Conservation (phyloP, 1,140 invertebrate species). For the fruit fly (Drosophila melanogaster) region Release_6_plus_ISO1_MT NT_037436.4:16294501-16295000, state of each 20-base stretch:
- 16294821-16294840: slow-evolving; percentile 25
- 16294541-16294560: no score
- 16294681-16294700: neutral
- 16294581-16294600: no score
- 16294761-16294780: slow-evolving; percentile 46
- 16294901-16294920: slow-evolving; percentile 44
- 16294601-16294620: no score
- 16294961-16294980: slow-evolving; percentile 62
- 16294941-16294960: slow-evolving; percentile 57
- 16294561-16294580: no score
- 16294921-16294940: slow-evolving; percentile 45
- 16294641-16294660: no score
- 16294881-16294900: slow-evolving; percentile 6
- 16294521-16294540: no score
- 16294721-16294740: slow-evolving; percentile 66
- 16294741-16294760: slow-evolving; percentile 60
- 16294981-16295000: slow-evolving; percentile 34
- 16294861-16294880: slow-evolving; percentile 52
- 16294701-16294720: slow-evolving; percentile 11
- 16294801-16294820: slow-evolving; percentile 53
- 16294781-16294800: slow-evolving; percentile 63
- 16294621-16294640: no score
- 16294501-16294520: no score
- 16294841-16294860: slow-evolving; percentile 30
- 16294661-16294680: no score